phyloP scores from a whole-genome alignment of 2,113 vertebrate species.

The Todiramphus chloris region DNA sequence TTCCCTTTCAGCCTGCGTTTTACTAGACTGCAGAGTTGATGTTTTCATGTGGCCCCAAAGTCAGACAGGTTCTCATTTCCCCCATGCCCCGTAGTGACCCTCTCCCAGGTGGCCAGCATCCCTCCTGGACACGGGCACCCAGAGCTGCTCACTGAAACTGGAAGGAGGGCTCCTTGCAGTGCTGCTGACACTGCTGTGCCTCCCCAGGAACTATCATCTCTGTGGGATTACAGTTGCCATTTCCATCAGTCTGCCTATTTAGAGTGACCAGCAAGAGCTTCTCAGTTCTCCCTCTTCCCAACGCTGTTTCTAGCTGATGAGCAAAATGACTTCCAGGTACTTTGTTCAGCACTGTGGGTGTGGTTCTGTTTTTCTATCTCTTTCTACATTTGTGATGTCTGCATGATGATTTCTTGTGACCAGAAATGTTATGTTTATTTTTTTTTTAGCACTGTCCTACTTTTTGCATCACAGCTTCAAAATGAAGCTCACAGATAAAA shows the following conservation, averaged over 20 bases:
- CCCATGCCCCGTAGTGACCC: fast-evolving
- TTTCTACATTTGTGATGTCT: neutral
- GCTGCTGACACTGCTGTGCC: neutral
- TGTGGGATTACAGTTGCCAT: neutral
- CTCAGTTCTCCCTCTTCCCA: neutral
- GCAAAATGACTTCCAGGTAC: neutral
- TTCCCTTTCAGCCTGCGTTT: neutral
- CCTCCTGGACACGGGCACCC: neutral
- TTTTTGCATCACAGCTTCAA: constrained; percentile 18
- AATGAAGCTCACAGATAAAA: constrained; percentile 45
- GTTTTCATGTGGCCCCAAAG: fast-evolving
- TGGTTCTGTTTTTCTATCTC: neutral
- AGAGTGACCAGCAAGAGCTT: neutral
- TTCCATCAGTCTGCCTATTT: fast-evolving
- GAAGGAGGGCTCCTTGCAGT: neutral
- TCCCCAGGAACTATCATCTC: neutral
- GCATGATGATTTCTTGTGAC: neutral
- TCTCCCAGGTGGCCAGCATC: neutral
- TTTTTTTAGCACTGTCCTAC: constrained; percentile 40
- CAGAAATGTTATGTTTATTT: neutral
- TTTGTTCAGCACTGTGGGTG: neutral
- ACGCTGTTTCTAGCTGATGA: neutral
- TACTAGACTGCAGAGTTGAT: neutral
- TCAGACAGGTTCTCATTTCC: neutral
- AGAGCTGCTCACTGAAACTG: fast-evolving